Evolutionary conservation across 2,797 vertebrate species (phyloP), one percentile per base, ranked within the genome.

Genomic region (Esox lucius): DNA sequence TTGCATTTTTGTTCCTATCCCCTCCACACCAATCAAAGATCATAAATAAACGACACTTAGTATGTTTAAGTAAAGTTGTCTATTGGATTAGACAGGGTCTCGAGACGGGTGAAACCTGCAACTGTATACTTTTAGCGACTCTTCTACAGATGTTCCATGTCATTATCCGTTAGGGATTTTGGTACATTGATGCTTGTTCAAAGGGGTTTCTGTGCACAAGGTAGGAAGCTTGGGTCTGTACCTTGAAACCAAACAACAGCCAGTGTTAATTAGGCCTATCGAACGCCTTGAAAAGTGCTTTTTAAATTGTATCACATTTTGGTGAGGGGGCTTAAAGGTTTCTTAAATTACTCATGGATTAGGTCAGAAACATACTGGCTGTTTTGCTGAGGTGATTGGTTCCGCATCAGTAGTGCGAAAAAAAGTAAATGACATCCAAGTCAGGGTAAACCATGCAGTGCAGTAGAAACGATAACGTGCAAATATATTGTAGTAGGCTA

Each of bases 261-360:
- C 35, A 39, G 35, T 39, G 53, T 56, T 22, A 56, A 56, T 56
- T 56, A 22, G n/a, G 53, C 53, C 2, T 56, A n/a, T 56, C 9
- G 53, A 56, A 56, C 56, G n/a, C 53, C 53, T 8, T n/a, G n/a
- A 2, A 22, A 56, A 56, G 53, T 56, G n/a, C 2, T 56, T 56
- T 56, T 56, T 56, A 22, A 56, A 56, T 56, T 56, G 53, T 22
- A 56, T 56, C 53, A 56, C n/a, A 22, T 56, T 56, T 56, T 56
- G 53, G 19, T 56, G 8, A 56, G 1, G 53, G n/a, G 7, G 7
- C 7, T 56, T n/a, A 56, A 8, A 56, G 53, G 53, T 56, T 56
- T 56, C 53, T 11, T 11, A 19, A 22, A n/a, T 56, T 56, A 19
- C 19, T 56, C 53, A n/a, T 8, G 19, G 19, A 56, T 22, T 7